A percentile compares a stretch with the other conserved stretches of the same genome.
Conservation (phyloP, 2,797 vertebrate genomes). For the Heterohyrax brucei region DNA sequence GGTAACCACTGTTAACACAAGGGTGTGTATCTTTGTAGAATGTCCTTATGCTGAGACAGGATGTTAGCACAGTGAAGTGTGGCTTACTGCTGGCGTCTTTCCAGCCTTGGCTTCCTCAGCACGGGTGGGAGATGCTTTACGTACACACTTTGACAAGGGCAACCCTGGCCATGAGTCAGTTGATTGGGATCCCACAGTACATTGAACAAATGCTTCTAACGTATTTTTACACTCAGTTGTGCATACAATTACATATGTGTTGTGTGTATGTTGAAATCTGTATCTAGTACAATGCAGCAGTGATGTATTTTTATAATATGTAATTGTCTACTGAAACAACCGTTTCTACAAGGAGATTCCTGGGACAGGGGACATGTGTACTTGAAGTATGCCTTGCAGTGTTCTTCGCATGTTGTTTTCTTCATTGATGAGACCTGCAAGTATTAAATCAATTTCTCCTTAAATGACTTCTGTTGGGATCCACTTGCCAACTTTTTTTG, state of each 20-base stretch:
- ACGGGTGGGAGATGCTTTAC: not conserved
- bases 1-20: not conserved
- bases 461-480: not conserved
- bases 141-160: not conserved
- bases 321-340: not conserved
- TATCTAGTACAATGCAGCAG: not conserved
- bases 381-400: not conserved
- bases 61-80: no score
- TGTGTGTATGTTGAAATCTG: fast-evolving
- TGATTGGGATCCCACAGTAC: not conserved
- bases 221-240: not conserved
- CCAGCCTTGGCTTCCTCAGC: not conserved
- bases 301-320: not conserved
- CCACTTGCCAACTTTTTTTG: slow-evolving; percentile 4
- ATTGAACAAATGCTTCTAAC: not conserved
- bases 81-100: fast-evolving
- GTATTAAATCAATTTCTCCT: not conserved
- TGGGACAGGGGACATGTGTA: not conserved
- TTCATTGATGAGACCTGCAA: not conserved
- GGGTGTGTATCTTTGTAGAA: not conserved
- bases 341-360: not conserved
- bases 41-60: not conserved
- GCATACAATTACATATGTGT: not conserved
- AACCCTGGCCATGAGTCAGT: not conserved
- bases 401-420: not conserved